These are phyloP conservation scores for Channa striata DNA, from an alignment of 2,797 vertebrate species.

Conservation along the genomic window DNA sequence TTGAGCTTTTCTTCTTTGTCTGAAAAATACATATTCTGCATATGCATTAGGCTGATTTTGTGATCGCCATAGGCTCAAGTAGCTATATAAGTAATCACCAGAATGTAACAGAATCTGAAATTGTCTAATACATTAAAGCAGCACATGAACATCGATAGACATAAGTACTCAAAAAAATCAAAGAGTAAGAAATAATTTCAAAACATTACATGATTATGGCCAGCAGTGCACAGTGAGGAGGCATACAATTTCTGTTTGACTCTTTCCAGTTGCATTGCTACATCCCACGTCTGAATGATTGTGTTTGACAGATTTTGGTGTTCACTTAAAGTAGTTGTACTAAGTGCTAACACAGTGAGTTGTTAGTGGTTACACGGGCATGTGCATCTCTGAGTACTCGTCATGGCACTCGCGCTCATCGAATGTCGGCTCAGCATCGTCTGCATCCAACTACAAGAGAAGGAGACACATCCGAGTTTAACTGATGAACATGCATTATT, in stretches of 20 bases:
- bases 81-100: too few species aligned
- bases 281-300: slow-evolving; percentile 32
- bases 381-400: slow-evolving; percentile 95
- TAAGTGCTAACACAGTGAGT: too few species aligned
- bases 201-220: too few species aligned
- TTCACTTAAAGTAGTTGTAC: slow-evolving; percentile 1
- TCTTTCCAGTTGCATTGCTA: slow-evolving; percentile 5
- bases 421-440: slow-evolving; percentile 91
- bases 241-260: slow-evolving; percentile 1
- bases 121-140: too few species aligned
- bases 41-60: too few species aligned
- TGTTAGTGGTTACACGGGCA: slow-evolving; percentile 87
- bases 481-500: background rate
- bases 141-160: too few species aligned
- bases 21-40: too few species aligned
- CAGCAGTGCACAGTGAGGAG: slow-evolving; percentile 23
- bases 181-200: too few species aligned
- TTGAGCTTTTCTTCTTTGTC: too few species aligned
- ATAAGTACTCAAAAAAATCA: too few species aligned
- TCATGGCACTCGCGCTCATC: slow-evolving; percentile 92
- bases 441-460: slow-evolving; percentile 87
- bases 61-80: too few species aligned
- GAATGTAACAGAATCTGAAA: too few species aligned
- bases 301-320: slow-evolving; percentile 33
- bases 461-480: slow-evolving; percentile 1